A percentile compares a stretch with the other conserved stretches of the same genome.
These are phyloP conservation scores for Nomada goodeniana DNA, from an alignment of 2,888 invertebrate genomes.

Conservation along the genomic window DNA sequence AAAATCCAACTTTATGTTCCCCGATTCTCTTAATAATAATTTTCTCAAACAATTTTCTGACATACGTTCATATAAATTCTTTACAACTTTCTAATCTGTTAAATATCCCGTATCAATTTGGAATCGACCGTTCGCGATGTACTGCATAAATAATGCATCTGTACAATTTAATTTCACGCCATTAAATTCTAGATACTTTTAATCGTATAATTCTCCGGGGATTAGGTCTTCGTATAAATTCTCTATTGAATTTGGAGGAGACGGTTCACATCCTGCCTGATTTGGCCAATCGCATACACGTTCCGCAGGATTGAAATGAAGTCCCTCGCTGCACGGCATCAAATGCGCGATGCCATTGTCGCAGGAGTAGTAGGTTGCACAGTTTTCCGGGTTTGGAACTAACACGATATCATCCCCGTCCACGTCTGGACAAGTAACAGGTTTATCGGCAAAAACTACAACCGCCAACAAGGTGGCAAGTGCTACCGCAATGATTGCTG, in stretches of 20 bases:
- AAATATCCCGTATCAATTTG: too few relatives aligned
- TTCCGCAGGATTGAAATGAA: neutral
- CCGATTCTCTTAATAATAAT: too few relatives aligned
- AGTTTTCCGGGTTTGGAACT: neutral
- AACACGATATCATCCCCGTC: neutral
- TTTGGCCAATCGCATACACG: constrained; percentile 17
- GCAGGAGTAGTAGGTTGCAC: neutral
- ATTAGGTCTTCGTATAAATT: neutral
- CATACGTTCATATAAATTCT: too few relatives aligned
- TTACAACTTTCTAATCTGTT: too few relatives aligned
- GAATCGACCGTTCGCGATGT: too few relatives aligned
- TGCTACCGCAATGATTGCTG: neutral
- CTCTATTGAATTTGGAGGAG: too few relatives aligned
- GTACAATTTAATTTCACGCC: neutral
- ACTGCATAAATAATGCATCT: neutral
- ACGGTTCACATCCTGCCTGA: neutral
- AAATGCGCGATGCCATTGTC: neutral
- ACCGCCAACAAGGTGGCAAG: neutral
- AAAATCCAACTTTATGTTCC: too few relatives aligned
- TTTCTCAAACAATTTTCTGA: too few relatives aligned
- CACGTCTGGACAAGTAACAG: neutral
- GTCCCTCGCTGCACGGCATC: neutral
- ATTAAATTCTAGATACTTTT: neutral
- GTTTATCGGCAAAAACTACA: neutral
- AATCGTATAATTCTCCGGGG: neutral